These are phyloP conservation scores for Ypsolopha sequella DNA, from an alignment of 2,888 invertebrate genomes.

Conservation along the genomic window DNA sequence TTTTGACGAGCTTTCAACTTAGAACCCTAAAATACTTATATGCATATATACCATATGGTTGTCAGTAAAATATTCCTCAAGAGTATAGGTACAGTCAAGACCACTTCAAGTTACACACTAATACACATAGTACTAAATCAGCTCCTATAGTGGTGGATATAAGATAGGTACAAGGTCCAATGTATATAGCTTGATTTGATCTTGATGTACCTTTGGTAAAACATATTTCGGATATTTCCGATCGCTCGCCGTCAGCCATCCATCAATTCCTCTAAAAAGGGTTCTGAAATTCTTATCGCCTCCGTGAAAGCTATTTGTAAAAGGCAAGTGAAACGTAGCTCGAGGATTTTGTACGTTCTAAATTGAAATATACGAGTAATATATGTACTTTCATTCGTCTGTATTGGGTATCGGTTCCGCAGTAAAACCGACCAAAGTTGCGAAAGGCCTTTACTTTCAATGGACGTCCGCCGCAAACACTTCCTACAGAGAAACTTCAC, in stretches of 20 bases:
- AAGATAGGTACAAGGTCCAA: no score
- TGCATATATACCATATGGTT: not conserved
- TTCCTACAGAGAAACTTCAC: not conserved
- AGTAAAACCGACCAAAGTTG: not conserved
- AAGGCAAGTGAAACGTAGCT: not conserved
- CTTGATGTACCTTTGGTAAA: no score
- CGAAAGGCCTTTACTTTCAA: not conserved
- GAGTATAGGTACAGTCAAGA: no score
- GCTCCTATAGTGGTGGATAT: no score
- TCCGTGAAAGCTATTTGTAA: not conserved
- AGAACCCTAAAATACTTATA: constrained; percentile 2
- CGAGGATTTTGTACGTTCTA: not conserved
- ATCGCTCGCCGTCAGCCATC: not conserved
- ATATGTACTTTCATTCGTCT: not conserved
- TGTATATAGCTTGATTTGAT: no score
- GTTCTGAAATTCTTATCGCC: not conserved
- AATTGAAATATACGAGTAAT: no score
- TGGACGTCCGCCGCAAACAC: not conserved
- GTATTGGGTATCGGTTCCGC: not conserved
- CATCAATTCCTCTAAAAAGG: not conserved
- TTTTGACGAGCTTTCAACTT: constrained; percentile 13
- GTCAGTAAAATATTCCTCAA: not conserved
- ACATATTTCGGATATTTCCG: not conserved
- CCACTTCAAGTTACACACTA: no score
- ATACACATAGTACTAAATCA: no score